These are phyloP conservation scores for Carpatolechia fugitivella DNA, from an alignment of 2,888 invertebrate species.

Conservation along the genomic window DNA sequence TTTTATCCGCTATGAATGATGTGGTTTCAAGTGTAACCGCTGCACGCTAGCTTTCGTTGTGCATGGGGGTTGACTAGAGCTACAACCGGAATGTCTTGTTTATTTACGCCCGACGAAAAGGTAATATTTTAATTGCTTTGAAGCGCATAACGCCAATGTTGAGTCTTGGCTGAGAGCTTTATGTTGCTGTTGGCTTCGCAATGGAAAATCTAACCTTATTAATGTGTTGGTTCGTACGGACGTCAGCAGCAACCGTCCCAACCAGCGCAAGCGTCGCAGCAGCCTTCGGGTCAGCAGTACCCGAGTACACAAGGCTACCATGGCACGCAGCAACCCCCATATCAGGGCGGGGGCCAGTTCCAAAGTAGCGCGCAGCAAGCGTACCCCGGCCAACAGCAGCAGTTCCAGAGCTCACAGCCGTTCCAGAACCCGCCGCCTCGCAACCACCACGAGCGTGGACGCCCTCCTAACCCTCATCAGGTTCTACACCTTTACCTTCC, in stretches of 20 bases:
- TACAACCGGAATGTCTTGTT: slow-evolving; percentile 69
- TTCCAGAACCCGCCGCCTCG: slow-evolving; percentile 73
- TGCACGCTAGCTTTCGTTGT: slow-evolving; percentile 79
- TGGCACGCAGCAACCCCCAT: slow-evolving; percentile 78
- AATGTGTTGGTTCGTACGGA: slow-evolving; percentile 80
- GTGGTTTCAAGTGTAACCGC: slow-evolving; percentile 70
- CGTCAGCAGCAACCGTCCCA: slow-evolving; percentile 80
- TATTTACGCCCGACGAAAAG: slow-evolving; percentile 59
- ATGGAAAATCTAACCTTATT: slow-evolving; percentile 80
- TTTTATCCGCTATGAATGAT: slow-evolving; percentile 61
- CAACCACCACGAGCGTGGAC: slow-evolving; percentile 75
- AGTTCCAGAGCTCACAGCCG: slow-evolving; percentile 71
- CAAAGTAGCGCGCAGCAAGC: slow-evolving; percentile 67
- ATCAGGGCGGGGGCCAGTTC: slow-evolving; percentile 70
- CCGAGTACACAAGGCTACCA: slow-evolving; percentile 76
- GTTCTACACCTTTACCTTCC: slow-evolving; percentile 34
- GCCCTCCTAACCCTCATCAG: slow-evolving; percentile 75
- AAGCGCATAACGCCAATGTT: slow-evolving; percentile 60
- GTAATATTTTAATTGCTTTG: slow-evolving; percentile 73
- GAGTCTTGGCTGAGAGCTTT: slow-evolving; percentile 70
- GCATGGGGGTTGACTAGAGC: slow-evolving; percentile 76
- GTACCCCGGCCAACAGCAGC: slow-evolving; percentile 63
- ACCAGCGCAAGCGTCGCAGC: slow-evolving; percentile 76
- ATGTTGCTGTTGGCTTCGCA: slow-evolving; percentile 73
- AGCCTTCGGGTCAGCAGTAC: slow-evolving; percentile 73